phyloP scores from a whole-genome alignment of 2,113 vertebrate species.

The Gallinago media region DNA sequence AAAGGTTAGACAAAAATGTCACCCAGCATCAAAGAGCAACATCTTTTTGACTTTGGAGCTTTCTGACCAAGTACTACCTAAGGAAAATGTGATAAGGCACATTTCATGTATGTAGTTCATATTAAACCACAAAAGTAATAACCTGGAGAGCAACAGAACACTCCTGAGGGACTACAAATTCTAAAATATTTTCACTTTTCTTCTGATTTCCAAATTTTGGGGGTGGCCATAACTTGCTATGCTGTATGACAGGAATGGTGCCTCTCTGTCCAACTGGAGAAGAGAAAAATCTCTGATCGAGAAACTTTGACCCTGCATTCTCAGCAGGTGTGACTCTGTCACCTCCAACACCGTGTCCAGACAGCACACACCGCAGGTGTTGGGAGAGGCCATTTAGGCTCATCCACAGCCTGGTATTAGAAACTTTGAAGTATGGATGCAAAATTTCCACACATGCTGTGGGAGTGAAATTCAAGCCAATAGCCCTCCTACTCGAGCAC shows the following conservation, averaged over 20 bases:
- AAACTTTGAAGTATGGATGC: background rate
- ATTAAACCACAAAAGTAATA: background rate
- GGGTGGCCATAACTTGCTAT: rapidly evolving
- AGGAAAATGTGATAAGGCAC: background rate
- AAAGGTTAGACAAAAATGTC: background rate
- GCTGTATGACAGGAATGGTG: background rate
- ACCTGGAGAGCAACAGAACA: background rate
- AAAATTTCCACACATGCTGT: background rate
- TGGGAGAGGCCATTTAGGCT: background rate
- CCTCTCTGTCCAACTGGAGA: background rate
- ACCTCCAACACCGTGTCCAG: background rate
- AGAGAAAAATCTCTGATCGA: background rate
- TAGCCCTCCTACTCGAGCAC: background rate
- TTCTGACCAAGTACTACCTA: background rate
- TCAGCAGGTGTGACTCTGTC: background rate
- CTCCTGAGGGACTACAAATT: background rate
- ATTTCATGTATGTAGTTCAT: background rate
- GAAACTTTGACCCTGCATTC: background rate
- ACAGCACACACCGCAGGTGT: background rate
- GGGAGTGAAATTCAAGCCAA: background rate
- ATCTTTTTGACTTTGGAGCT: background rate
- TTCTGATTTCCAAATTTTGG: background rate
- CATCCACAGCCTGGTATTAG: rapidly evolving
- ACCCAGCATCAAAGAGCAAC: background rate
- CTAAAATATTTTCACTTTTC: background rate